Percentiles rank a stretch among this genome's conserved stretches.
Conservation (phyloP, 2,888 invertebrate species). For the Drosophila anceps region DNA sequence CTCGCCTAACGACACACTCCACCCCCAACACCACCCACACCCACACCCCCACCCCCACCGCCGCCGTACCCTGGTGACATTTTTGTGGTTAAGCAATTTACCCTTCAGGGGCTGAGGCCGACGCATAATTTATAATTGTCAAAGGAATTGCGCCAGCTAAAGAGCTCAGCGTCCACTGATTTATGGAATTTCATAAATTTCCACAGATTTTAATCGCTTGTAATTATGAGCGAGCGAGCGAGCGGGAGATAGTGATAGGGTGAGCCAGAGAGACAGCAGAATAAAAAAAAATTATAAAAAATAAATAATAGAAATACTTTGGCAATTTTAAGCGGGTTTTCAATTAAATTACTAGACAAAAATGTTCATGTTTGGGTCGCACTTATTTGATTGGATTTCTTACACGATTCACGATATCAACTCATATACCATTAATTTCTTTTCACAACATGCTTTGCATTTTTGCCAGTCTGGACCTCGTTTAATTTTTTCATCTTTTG, state of each 20-base stretch:
- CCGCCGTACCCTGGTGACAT: slow-evolving; percentile 59
- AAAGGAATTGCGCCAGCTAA: slow-evolving; percentile 61
- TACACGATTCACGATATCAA: slow-evolving; percentile 51
- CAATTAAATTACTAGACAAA: slow-evolving; percentile 72
- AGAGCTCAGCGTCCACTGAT: slow-evolving; percentile 64
- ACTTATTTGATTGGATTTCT: slow-evolving; percentile 73
- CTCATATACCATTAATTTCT: slow-evolving; percentile 28
- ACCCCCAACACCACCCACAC: no score
- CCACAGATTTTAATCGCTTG: slow-evolving; percentile 83
- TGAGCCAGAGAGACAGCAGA: not conserved
- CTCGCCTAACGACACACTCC: not conserved
- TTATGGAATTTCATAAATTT: slow-evolving; percentile 84
- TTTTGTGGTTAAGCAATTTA: slow-evolving; percentile 77
- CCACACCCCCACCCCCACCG: no score
- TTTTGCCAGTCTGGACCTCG: slow-evolving; percentile 29
- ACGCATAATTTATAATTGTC: slow-evolving; percentile 80
- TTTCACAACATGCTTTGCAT: slow-evolving; percentile 21
- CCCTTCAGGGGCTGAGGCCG: slow-evolving; percentile 56
- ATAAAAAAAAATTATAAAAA: slow-evolving; percentile 13
- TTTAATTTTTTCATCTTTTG: slow-evolving; percentile 40
- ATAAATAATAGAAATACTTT: slow-evolving; percentile 28
- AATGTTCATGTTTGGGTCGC: slow-evolving; percentile 53
- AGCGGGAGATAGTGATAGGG: slow-evolving; percentile 3
- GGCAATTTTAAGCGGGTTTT: slow-evolving; percentile 54
- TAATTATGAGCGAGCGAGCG: slow-evolving; percentile 67